phyloP scores from a whole-genome alignment of 2,888 invertebrate genomes.

The Phaedon cochleariae region DNA sequence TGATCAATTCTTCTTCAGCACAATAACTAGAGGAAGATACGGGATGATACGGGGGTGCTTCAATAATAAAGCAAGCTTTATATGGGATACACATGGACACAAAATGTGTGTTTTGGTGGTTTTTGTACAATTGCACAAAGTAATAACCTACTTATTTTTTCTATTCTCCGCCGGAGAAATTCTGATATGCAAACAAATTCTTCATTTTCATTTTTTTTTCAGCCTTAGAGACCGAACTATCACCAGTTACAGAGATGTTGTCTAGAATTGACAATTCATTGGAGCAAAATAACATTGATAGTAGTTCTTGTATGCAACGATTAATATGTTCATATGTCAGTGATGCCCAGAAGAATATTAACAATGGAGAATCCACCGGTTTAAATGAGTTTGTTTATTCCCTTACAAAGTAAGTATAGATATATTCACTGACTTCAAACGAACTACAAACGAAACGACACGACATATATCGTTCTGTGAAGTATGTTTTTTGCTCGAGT shows the following conservation, averaged over 20 bases:
- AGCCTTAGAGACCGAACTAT: constrained; percentile 59
- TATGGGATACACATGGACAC: too few relatives aligned
- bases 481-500: too few relatives aligned
- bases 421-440: background rate
- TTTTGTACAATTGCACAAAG: too few relatives aligned
- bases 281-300: constrained; percentile 75
- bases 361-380: constrained; percentile 70
- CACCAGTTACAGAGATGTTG: constrained; percentile 71
- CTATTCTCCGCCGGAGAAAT: too few relatives aligned
- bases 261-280: constrained; percentile 73
- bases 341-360: constrained; percentile 72
- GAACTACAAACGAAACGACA: too few relatives aligned
- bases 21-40: too few relatives aligned
- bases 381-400: constrained; percentile 71
- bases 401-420: constrained; percentile 67
- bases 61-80: too few relatives aligned
- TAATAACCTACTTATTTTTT: too few relatives aligned
- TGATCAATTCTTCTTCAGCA: too few relatives aligned
- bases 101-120: too few relatives aligned
- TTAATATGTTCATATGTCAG: constrained; percentile 77
- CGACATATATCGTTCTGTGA: too few relatives aligned
- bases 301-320: constrained; percentile 75
- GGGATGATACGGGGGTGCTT: too few relatives aligned
- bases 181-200: background rate
- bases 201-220: constrained; percentile 23